Percentiles rank a stretch among this genome's conserved stretches.
phyloP scores from a whole-genome alignment of 1,140 invertebrate species.

The Anadara kagoshimensis region DNA sequence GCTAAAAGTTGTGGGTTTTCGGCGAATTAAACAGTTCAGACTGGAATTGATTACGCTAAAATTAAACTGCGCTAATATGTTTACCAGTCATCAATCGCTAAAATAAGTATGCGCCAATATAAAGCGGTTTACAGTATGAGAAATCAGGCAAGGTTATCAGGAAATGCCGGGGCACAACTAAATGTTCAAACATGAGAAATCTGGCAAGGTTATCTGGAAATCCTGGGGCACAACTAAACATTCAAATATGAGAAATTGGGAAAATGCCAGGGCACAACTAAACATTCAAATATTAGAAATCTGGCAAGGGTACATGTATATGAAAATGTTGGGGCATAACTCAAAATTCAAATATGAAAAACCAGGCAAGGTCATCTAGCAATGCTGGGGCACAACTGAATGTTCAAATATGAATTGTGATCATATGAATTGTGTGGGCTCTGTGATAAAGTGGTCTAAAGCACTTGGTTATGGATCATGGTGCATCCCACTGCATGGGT shows the following conservation, averaged over 20 bases:
- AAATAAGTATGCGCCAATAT: too few relatives aligned
- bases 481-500: too few relatives aligned
- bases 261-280: conserved; percentile 19
- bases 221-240: conserved; percentile 14
- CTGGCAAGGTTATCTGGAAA: conserved; percentile 31
- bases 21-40: too few relatives aligned
- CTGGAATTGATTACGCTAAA: too few relatives aligned
- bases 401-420: conserved; percentile 36
- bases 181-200: conserved; percentile 11
- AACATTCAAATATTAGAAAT: conserved; percentile 11
- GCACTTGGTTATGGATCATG: too few relatives aligned
- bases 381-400: conserved; percentile 27
- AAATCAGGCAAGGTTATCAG: conserved; percentile 30
- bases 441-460: conserved; percentile 7
- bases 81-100: too few relatives aligned
- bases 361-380: conserved; percentile 9
- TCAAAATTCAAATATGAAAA: conserved; percentile 31
- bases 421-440: conserved; percentile 3
- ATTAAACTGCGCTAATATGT: too few relatives aligned
- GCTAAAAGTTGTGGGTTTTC: too few relatives aligned
- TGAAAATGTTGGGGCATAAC: too few relatives aligned
- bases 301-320: conserved; percentile 33
- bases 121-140: too few relatives aligned
- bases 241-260: conserved; percentile 14
- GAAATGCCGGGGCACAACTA: conserved; percentile 19